These are phyloP conservation scores for Phragmatobia fuliginosa DNA, from an alignment of 2,888 invertebrate genomes.

Conservation along the genomic window DNA sequence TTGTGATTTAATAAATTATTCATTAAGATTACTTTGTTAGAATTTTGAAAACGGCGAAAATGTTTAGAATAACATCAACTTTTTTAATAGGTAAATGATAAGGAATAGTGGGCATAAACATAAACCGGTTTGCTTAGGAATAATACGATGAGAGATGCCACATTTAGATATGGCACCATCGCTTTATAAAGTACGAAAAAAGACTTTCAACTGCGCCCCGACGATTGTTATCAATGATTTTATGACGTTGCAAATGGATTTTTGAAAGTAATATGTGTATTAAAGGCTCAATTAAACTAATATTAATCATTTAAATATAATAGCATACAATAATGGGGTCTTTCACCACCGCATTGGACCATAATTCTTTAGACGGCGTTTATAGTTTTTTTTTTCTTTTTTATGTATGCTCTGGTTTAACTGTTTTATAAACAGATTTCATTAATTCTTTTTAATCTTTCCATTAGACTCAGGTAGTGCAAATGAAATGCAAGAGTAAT, in stretches of 20 bases:
- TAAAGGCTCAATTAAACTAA: conserved; percentile 60
- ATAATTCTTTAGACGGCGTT: neutral
- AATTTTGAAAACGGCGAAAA: neutral
- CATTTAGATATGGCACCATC: conserved; percentile 75
- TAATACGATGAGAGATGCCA: conserved; percentile 72
- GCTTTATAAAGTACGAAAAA: conserved; percentile 69
- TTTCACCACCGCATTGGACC: conserved; percentile 32
- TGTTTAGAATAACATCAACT: neutral
- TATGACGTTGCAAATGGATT: conserved; percentile 79
- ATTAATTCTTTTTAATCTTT: no score
- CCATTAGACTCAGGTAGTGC: no score
- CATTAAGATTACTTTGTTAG: neutral
- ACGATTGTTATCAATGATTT: conserved; percentile 78
- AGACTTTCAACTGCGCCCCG: conserved; percentile 73
- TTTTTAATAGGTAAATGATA: neutral
- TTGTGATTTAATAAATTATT: neutral
- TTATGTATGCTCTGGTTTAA: no score
- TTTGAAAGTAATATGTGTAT: conserved; percentile 78
- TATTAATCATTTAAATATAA: conserved; percentile 68
- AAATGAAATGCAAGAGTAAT: no score
- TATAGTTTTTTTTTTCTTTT: neutral
- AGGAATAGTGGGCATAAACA: conserved; percentile 10
- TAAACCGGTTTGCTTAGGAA: conserved; percentile 49
- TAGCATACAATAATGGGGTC: conserved; percentile 52
- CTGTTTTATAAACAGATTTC: no score